Conservation (phyloP, 2,797 vertebrate species). For the Hybognathus amarus region DNA sequence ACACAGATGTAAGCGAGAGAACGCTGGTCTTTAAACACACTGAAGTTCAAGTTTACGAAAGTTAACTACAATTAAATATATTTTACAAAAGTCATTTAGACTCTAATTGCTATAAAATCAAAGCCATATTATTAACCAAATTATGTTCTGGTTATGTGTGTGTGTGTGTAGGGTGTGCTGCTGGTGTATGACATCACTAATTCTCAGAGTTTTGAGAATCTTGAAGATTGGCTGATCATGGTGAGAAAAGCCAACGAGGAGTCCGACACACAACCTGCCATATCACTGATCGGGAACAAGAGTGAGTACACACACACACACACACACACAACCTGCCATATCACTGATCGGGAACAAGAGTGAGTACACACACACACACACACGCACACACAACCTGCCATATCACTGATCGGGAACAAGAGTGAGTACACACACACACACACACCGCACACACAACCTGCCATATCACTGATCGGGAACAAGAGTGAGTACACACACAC, state of each 20-base stretch:
- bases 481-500: too few species aligned
- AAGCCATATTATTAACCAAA: not conserved
- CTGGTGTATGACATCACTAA: conserved; percentile 99
- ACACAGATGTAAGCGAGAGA: too few species aligned
- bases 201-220: conserved; percentile 97
- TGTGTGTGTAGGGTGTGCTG: conserved; percentile 86
- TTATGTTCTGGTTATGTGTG: not conserved
- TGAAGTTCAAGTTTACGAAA: too few species aligned
- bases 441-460: too few species aligned
- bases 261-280: conserved; percentile 86
- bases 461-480: too few species aligned
- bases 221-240: conserved; percentile 94
- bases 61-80: not conserved
- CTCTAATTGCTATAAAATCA: too few species aligned
- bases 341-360: too few species aligned
- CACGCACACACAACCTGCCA: not conserved
- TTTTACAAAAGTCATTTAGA: not conserved
- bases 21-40: too few species aligned
- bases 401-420: too few species aligned
- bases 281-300: conserved; percentile 96
- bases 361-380: not conserved
- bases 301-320: conserved; percentile 81
- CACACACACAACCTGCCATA: not conserved
- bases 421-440: too few species aligned
- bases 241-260: conserved; percentile 96